Conservation (phyloP, 2,797 vertebrate genomes). For the Poecile montanus region DNA sequence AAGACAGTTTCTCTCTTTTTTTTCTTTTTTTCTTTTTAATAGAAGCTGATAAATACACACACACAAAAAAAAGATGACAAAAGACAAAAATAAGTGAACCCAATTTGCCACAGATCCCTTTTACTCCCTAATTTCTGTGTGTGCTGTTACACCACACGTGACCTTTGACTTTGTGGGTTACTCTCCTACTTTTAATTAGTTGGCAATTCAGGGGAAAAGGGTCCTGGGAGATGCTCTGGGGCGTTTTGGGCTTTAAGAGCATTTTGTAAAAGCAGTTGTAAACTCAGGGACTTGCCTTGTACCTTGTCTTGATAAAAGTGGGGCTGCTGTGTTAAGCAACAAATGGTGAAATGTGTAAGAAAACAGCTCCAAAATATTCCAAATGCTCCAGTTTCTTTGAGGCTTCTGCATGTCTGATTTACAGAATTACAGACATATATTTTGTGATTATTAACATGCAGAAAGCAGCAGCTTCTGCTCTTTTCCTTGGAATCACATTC, state of each 20-base stretch:
- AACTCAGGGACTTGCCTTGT: neutral
- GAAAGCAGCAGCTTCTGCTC: neutral
- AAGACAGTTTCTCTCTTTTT: too few relatives aligned
- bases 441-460: neutral
- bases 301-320: neutral
- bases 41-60: neutral
- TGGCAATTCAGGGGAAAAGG: accelerated
- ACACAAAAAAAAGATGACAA: neutral
- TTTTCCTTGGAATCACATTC: neutral
- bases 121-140: neutral
- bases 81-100: neutral
- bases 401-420: neutral
- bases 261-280: neutral
- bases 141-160: accelerated
- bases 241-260: neutral
- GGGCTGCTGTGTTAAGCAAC: neutral
- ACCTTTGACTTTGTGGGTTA: neutral
- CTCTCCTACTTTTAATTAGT: neutral
- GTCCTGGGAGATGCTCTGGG: neutral
- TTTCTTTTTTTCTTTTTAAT: neutral
- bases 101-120: neutral
- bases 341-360: neutral
- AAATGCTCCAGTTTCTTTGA: neutral
- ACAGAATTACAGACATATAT: neutral
- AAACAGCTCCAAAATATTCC: neutral